phyloP scores from a whole-genome alignment of 2,797 vertebrate genomes.

The Enteromius paludinosus region DNA sequence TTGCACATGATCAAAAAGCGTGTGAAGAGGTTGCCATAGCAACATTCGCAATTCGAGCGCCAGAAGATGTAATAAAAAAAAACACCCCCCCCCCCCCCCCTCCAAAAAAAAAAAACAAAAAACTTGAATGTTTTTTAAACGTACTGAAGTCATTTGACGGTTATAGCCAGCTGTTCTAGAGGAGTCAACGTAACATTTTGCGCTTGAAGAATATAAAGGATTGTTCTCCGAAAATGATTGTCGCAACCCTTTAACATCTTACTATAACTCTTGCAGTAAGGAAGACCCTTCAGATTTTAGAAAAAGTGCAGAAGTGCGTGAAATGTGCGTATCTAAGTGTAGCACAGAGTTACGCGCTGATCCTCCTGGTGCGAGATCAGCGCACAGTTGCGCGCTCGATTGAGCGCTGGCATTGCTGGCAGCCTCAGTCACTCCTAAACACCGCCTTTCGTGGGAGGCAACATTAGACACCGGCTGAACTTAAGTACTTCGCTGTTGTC shows the following conservation, averaged over 20 bases:
- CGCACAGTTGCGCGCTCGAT: constrained; percentile 26
- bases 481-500: constrained; percentile 61
- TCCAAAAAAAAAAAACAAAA: too few relatives aligned
- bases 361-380: background rate
- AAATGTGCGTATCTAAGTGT: background rate
- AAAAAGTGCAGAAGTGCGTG: background rate
- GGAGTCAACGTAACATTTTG: background rate
- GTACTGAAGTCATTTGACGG: background rate
- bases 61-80: background rate
- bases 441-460: constrained; percentile 66
- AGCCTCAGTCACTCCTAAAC: constrained; percentile 67
- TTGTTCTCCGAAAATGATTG: background rate
- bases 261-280: too few relatives aligned
- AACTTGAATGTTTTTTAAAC: background rate
- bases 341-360: constrained; percentile 1
- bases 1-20: background rate
- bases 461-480: constrained; percentile 60
- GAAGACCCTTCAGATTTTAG: background rate
- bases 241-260: background rate
- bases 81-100: background rate
- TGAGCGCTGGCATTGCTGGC: constrained; percentile 40
- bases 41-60: background rate
- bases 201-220: background rate
- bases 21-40: constrained; percentile 10
- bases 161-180: background rate